Base-by-base conservation (phyloP, 2,113 vertebrate species). In the Phaethornis superciliosus region DNA sequence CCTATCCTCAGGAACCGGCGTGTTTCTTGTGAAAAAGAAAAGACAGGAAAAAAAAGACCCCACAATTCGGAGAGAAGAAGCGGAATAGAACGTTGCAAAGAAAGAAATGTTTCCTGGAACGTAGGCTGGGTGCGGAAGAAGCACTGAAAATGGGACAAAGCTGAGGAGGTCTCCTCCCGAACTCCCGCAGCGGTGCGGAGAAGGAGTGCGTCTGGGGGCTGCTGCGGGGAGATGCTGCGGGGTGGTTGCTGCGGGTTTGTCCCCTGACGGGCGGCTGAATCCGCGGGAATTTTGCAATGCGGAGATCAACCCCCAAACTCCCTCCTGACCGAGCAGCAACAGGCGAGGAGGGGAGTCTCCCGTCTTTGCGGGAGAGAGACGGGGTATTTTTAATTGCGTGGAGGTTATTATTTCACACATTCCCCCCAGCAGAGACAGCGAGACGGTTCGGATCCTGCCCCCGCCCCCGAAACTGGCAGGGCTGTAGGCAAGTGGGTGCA, bases 1-100 rank as follows among this genome's bases (percentile, higher is more conserved):
- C 1, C 4, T 46, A 14, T 27, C 12, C 15, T 60, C 52, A 3
- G 2, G 47, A 72, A 52, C 15, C 0, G 3, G 4, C 2, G 1
- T 12, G 21, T 64, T 72, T 60, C 14, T 51, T 4, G 6, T 0
- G 21, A 27, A 44, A 65, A 76, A 58, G 4, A 46, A 46, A 52
- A 21, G 12, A 32, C 40, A 40, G 40, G 20, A 23, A 10, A 24
- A 18, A 4, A 12, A 27, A 44, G 0, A 3, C 10, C 21, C 74
- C 76, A 16, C 10, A 58, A 26, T 7, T 63, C 1, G 0, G 20
- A 67, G 7, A 77, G 18, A 55, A 68, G 21, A 6, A 80, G 18
- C 1, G 4, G 24, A 68, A 40, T 40, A 49, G 60, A 63, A 26
- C 5, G 3, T 35, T 86, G 28, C 0, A 2, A 65, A 70, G 26